Conservation (phyloP, 2,113 vertebrate genomes). For the Poeciliopsis prolifica region DNA sequence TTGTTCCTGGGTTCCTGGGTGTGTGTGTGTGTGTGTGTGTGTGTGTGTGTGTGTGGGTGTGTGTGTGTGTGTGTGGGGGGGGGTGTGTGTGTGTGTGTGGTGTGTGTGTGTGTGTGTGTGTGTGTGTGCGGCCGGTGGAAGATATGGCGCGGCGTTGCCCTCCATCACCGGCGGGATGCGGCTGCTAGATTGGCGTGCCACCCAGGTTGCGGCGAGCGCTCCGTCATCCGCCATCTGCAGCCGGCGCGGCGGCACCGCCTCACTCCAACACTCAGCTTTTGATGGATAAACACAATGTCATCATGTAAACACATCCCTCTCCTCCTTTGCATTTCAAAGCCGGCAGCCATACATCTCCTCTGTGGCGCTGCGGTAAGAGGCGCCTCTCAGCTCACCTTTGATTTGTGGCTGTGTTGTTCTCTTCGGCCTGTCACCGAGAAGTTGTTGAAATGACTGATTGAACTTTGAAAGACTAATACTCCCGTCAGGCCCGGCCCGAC, state of each 20-base stretch:
- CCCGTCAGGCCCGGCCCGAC: constrained; percentile 50
- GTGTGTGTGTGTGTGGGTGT: constrained; percentile 11
- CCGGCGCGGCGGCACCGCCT: constrained; percentile 50
- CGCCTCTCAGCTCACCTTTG: constrained; percentile 64
- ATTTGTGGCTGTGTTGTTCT: constrained; percentile 77
- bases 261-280: constrained; percentile 63
- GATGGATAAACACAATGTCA: constrained; percentile 75
- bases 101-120: too few species aligned
- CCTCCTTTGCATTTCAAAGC: constrained; percentile 74
- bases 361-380: constrained; percentile 41
- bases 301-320: constrained; percentile 76
- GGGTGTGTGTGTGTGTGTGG: constrained; percentile 7
- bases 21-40: constrained; percentile 10
- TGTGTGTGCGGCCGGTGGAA: constrained; percentile 35
- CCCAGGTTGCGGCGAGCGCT: constrained; percentile 48
- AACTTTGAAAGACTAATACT: constrained; percentile 69
- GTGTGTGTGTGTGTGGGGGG: constrained; percentile 17
- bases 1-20: constrained; percentile 6
- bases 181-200: constrained; percentile 65
- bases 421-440: constrained; percentile 65
- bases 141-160: constrained; percentile 47
- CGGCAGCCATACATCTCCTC: constrained; percentile 61
- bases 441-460: constrained; percentile 75
- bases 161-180: constrained; percentile 56
- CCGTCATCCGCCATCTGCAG: constrained; percentile 55